Conservation (phyloP, 2,797 vertebrate species). For the Nyctalus aviator region DNA sequence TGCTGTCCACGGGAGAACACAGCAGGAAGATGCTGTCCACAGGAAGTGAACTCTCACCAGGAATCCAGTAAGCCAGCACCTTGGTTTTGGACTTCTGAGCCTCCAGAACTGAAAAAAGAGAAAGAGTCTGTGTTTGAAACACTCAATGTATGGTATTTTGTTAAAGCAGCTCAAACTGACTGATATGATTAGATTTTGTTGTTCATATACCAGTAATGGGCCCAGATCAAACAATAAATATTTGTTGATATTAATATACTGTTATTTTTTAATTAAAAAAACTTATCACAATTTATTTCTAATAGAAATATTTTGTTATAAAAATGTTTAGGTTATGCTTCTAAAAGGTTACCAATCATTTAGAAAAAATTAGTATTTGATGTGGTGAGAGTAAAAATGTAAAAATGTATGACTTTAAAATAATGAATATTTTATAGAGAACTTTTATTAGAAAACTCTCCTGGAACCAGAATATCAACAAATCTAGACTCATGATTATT, state of each 20-base stretch:
- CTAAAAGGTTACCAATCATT: background rate
- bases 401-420: background rate
- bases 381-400: background rate
- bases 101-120: background rate
- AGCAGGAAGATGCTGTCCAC: background rate
- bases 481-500: background rate
- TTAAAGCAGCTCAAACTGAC: background rate
- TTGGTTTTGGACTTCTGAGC: background rate
- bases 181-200: background rate
- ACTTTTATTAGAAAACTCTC: background rate
- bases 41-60: background rate
- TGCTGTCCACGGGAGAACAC: background rate
- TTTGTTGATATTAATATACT: background rate
- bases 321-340: background rate
- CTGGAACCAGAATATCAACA: background rate
- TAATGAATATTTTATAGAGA: constrained; percentile 3
- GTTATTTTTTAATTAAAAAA: background rate
- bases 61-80: background rate
- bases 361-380: background rate
- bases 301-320: background rate
- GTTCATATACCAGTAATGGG: background rate
- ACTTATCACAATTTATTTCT: background rate
- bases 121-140: background rate
- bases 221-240: background rate
- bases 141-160: background rate